These are phyloP conservation scores for Epinephelus cyanopodus DNA, from an alignment of 2,113 vertebrate species.

Conservation along the genomic window DNA sequence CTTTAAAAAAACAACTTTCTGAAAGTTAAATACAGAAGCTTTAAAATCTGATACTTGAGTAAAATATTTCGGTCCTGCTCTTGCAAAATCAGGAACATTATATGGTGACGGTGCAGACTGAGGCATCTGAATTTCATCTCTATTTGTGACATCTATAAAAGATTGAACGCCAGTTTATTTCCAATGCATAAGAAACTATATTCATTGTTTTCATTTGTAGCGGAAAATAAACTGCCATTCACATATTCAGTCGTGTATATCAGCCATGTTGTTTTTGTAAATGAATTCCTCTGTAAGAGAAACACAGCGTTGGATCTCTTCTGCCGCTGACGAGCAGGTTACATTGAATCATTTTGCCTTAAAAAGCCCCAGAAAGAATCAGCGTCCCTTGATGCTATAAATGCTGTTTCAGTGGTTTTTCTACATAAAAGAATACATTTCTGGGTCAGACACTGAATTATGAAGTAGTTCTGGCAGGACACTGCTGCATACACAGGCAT, in stretches of 20 bases:
- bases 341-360: background rate
- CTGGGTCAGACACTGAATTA: constrained; percentile 47
- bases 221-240: background rate
- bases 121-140: background rate
- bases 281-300: background rate
- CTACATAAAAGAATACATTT: constrained; percentile 1
- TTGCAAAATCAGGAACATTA: background rate
- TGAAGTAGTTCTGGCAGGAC: constrained; percentile 27
- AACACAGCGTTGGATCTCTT: background rate
- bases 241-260: background rate
- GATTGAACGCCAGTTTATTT: background rate
- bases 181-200: background rate
- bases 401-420: background rate
- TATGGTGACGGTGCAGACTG: background rate
- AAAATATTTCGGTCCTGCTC: background rate
- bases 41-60: background rate
- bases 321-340: background rate
- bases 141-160: background rate
- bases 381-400: constrained; percentile 19
- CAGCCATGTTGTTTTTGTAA: background rate
- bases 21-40: too few relatives aligned
- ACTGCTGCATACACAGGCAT: background rate
- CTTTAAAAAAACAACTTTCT: too few relatives aligned
- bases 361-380: constrained; percentile 3
- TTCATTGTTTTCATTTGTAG: background rate